Evolutionary conservation across 1,140 invertebrate species (phyloP).

Genomic region (Augochlora pura): DNA sequence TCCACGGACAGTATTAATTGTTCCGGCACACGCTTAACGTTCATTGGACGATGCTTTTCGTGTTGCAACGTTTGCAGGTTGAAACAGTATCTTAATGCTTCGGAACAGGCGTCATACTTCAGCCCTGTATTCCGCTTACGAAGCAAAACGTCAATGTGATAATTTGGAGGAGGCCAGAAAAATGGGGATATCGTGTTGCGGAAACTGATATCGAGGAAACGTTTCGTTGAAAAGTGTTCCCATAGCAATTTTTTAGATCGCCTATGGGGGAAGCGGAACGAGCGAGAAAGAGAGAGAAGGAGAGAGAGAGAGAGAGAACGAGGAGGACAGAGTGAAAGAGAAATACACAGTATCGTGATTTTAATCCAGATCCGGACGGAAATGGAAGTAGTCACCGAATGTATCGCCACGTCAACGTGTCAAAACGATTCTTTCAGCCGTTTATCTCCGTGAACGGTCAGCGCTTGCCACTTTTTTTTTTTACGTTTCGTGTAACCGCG

Average conservation of each 20-base stretch:
- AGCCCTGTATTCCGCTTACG: not conserved
- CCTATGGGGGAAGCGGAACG: too few relatives aligned
- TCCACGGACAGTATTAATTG: not conserved
- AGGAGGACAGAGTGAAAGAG: not conserved
- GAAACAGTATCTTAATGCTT: too few relatives aligned
- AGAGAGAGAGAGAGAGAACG: not conserved
- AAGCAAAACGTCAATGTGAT: constrained; percentile 41
- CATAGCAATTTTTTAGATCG: constrained; percentile 3
- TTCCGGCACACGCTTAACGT: too few relatives aligned
- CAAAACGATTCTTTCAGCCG: constrained; percentile 18
- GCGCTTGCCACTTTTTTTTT: constrained; percentile 18
- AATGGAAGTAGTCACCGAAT: constrained; percentile 34
- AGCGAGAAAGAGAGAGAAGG: not conserved
- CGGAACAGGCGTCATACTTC: too few relatives aligned
- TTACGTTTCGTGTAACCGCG: not conserved
- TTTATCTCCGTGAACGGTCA: constrained; percentile 5
- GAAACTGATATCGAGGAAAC: constrained; percentile 33
- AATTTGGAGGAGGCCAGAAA: constrained; percentile 33
- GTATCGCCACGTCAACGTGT: constrained; percentile 31
- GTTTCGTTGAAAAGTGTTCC: constrained; percentile 39
- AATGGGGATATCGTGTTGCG: constrained; percentile 6
- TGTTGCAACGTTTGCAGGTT: too few relatives aligned
- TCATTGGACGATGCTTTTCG: too few relatives aligned
- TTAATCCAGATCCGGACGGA: constrained; percentile 27
- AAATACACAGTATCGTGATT: constrained; percentile 25